phyloP scores from a whole-genome alignment of 2,797 vertebrate species.

The Jordanella pulchra region DNA sequence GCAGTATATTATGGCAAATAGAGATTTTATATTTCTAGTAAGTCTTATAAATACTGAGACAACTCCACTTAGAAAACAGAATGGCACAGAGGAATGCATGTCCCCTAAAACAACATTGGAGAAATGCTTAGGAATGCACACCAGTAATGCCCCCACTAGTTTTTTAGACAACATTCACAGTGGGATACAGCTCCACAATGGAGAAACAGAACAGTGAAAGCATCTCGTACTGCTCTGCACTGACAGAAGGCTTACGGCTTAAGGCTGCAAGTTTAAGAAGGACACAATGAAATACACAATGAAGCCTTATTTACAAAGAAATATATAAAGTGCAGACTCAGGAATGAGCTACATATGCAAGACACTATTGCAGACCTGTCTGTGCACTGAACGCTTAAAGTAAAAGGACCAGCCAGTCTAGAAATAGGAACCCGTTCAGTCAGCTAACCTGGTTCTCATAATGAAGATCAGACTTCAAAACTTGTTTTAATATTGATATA shows the following conservation, averaged over 20 bases:
- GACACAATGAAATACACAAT: slow-evolving; percentile 1
- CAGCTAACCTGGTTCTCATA: neutral
- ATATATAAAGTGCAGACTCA: slow-evolving; percentile 64
- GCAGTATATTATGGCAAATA: slow-evolving; percentile 17
- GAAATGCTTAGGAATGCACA: neutral
- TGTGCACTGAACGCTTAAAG: neutral
- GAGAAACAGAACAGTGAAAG: neutral
- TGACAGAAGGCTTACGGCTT: neutral
- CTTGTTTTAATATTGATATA: neutral
- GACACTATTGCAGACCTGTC: neutral
- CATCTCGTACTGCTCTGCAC: neutral
- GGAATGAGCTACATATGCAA: slow-evolving; percentile 14
- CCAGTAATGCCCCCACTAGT: slow-evolving; percentile 13
- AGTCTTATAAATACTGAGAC: neutral
- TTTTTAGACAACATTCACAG: slow-evolving; percentile 54
- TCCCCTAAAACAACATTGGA: neutral
- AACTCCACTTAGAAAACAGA: slow-evolving; percentile 8
- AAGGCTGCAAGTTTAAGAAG: slow-evolving; percentile 17
- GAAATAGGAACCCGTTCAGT: slow-evolving; percentile 32
- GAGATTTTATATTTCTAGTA: neutral
- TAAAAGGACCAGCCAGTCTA: slow-evolving; percentile 18
- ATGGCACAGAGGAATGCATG: slow-evolving; percentile 1
- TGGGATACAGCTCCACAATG: slow-evolving; percentile 30
- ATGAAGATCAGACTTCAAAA: slow-evolving; percentile 12
- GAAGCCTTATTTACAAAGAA: slow-evolving; percentile 17